Evolutionary conservation across 2,888 invertebrate species (phyloP), one percentile per base, ranked within the genome.

Genomic region (Muschampia plurimacula): DNA sequence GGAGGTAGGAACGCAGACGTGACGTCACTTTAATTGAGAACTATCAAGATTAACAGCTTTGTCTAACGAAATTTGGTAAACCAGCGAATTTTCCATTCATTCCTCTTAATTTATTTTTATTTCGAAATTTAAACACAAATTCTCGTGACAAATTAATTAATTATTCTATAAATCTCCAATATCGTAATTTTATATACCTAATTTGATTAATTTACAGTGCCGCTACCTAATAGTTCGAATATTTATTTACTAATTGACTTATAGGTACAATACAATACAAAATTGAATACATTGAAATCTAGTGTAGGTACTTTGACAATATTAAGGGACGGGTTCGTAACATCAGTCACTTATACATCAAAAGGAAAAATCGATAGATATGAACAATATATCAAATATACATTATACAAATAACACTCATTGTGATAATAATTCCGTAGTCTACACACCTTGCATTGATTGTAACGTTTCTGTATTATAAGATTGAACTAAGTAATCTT

Each of bases 101-200:
- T 32, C 32, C 32, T 32, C 32, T 32, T 4, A 32, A 32, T 32
- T 4, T 2, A 32, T 32, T 4, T 32, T 32, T 4, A 32, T 4
- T 32, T 4, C 32, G 4, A 32, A 32, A 32, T 4, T 32, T 92
- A 91, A 92, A 93, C 93, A 93, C 89, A 93, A 84, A 80, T 88
- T 86, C 83, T 82, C 87, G 81, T 86, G 84, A 84, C 84, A 85
- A 72, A 86, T 85, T 55, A 55, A 86, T 85, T 55, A 22, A 55
- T 55, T 86, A 87, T 81, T 81, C 85, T 85, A 84, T 80, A 78
- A 83, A 82, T 77, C 78, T 77, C 76, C 76, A 78, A 77, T 67
- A 76, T 75, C 75, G 71, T 77, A 78, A 70, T 76, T 74, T 69
- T 62, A 77, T 76, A 77, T 72, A 77, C 65, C 80, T 81, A 46